Evolutionary conservation across 2,888 invertebrate species (phyloP).

Genomic region (Notodonta ziczac): DNA sequence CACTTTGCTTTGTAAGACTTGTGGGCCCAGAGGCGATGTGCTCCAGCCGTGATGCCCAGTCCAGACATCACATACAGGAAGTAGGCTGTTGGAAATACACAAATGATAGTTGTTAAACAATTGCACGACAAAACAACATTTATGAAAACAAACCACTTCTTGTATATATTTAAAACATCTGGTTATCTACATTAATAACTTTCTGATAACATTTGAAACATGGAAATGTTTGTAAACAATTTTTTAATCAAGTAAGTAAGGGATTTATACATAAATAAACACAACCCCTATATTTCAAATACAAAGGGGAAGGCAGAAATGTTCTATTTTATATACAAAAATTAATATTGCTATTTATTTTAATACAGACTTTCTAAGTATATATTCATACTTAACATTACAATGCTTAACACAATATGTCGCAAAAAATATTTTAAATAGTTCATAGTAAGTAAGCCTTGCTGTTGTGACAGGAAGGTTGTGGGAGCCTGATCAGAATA

Average conservation of each 20-base stretch:
- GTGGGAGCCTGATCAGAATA: background rate
- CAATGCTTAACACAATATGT: too few relatives aligned
- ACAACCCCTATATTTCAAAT: background rate
- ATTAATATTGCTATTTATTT: too few relatives aligned
- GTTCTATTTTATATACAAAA: too few relatives aligned
- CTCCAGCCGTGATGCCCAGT: slow-evolving; percentile 98
- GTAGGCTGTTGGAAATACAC: slow-evolving; percentile 81
- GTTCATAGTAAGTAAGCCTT: background rate
- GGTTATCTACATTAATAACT: too few relatives aligned
- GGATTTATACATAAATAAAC: background rate
- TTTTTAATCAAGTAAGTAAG: background rate
- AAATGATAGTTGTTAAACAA: slow-evolving; percentile 1
- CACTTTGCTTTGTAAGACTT: slow-evolving; percentile 97
- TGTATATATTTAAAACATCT: too few relatives aligned
- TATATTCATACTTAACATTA: too few relatives aligned
- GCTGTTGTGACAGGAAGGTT: background rate
- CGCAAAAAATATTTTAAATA: too few relatives aligned
- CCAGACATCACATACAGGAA: slow-evolving; percentile 91
- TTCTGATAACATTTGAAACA: background rate
- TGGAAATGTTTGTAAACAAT: background rate
- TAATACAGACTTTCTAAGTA: too few relatives aligned
- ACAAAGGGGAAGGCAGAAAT: too few relatives aligned
- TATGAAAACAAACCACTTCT: too few relatives aligned
- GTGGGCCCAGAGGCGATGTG: slow-evolving; percentile 98
- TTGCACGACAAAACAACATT: background rate